A percentile compares a stretch with the other conserved stretches of the same genome.
Evolutionary conservation across 2,888 invertebrate species (phyloP).

Genomic region (Pegoplata infirma): DNA sequence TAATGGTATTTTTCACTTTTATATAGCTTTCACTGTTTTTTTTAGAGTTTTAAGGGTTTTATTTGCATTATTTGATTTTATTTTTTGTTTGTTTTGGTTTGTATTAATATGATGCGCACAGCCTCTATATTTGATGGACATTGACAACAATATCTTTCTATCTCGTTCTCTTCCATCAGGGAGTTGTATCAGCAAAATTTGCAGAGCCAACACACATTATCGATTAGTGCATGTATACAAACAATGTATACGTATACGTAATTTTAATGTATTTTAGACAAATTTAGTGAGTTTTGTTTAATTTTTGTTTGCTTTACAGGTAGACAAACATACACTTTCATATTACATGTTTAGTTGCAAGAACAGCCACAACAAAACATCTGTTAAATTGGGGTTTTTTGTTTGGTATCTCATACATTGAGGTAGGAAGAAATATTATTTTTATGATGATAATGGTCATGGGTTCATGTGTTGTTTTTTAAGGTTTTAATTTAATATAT

Average conservation of each 20-base stretch:
- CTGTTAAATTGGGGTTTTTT: not conserved
- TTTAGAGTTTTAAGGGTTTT: not conserved
- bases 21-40: not conserved
- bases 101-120: conserved; percentile 2
- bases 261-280: too few species aligned
- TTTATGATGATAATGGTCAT: not conserved
- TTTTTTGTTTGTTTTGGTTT: too few species aligned
- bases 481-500: not conserved
- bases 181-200: too few species aligned
- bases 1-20: too few species aligned
- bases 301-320: not conserved
- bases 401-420: conserved; percentile 23
- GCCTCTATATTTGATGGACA: conserved; percentile 1
- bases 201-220: conserved; percentile 1
- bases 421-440: conserved; percentile 12
- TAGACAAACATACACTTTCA: not conserved
- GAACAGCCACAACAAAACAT: conserved; percentile 2
- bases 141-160: not conserved
- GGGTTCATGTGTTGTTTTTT: not conserved
- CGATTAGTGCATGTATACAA: conserved; percentile 25
- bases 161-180: not conserved
- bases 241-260: not conserved
- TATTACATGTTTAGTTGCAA: not conserved
- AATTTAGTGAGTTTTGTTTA: not conserved
- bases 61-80: not conserved